Percentiles rank a stretch among this genome's conserved stretches.
phyloP scores from a whole-genome alignment of 2,113 vertebrate genomes.

The Amia ocellicauda region DNA sequence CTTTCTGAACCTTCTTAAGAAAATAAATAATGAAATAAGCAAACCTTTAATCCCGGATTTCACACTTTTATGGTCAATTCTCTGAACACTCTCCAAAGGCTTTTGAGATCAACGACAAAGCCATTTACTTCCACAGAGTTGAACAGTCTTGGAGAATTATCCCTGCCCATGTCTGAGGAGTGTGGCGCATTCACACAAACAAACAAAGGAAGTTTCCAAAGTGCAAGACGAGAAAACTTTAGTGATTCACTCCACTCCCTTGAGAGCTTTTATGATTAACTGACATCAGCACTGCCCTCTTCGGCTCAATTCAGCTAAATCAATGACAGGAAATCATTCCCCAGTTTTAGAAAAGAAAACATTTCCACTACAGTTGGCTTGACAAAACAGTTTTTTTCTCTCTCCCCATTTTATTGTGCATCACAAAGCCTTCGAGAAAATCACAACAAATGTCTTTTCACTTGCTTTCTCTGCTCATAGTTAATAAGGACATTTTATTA shows the following conservation, averaged over 20 bases:
- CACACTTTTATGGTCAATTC: background rate
- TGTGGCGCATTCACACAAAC: conserved; percentile 7
- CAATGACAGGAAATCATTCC: background rate
- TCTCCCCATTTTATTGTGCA: conserved; percentile 46
- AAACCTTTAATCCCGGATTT: background rate
- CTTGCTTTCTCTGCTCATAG: conserved; percentile 36
- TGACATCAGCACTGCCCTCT: background rate
- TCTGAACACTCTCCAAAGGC: too few species aligned
- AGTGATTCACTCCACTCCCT: conserved; percentile 5
- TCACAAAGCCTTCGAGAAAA: conserved; percentile 38
- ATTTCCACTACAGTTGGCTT: background rate
- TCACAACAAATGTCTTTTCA: too few species aligned
- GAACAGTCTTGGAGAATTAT: background rate
- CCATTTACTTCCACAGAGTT: background rate
- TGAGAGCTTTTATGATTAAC: background rate
- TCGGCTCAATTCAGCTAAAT: conserved; percentile 25
- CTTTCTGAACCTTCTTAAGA: background rate
- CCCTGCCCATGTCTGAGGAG: conserved; percentile 10
- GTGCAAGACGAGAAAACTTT: background rate
- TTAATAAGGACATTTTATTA: background rate
- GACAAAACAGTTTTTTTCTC: conserved; percentile 13
- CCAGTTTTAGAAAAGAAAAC: conserved; percentile 1
- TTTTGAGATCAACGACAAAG: too few species aligned
- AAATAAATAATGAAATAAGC: background rate
- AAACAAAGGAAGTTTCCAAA: background rate